Evolutionary conservation across 2,113 vertebrate species (phyloP).

Genomic region (Sylvietta virens): DNA sequence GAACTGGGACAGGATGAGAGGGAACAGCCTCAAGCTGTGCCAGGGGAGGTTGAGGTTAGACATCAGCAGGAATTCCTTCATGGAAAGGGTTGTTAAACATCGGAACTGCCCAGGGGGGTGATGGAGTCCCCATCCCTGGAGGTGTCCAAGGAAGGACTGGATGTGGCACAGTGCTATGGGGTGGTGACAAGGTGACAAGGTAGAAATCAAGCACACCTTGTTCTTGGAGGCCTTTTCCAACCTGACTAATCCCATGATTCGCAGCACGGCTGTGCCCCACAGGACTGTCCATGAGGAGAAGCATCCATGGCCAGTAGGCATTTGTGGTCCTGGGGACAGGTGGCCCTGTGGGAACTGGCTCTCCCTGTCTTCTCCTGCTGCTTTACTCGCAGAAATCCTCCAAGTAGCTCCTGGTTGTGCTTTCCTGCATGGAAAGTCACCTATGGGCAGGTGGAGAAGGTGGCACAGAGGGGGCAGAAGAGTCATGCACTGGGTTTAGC

Average conservation of each 20-base stretch:
- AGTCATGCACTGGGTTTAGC: too few species aligned
- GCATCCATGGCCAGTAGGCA: fast-evolving
- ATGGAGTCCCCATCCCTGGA: not conserved
- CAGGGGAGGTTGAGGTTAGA: not conserved
- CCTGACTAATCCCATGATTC: not conserved
- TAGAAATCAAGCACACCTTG: fast-evolving
- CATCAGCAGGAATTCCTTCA: not conserved
- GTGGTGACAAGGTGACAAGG: not conserved
- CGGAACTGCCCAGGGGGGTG: fast-evolving
- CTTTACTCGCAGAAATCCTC: not conserved
- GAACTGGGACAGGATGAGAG: not conserved
- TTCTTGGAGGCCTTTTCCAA: not conserved
- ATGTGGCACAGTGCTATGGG: not conserved
- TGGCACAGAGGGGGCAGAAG: too few species aligned
- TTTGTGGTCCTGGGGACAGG: not conserved
- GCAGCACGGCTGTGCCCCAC: not conserved
- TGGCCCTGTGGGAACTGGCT: not conserved
- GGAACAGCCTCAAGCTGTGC: fast-evolving
- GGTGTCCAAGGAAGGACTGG: not conserved
- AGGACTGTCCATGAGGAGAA: not conserved
- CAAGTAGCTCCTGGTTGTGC: fast-evolving
- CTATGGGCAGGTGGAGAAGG: not conserved
- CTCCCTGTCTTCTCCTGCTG: not conserved
- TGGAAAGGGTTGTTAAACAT: not conserved
- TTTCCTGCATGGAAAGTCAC: not conserved